A percentile compares a stretch with the other conserved stretches of the same genome.
Evolutionary conservation across 2,113 vertebrate genomes (phyloP).

Genomic region (Sisor rabdophorus): DNA sequence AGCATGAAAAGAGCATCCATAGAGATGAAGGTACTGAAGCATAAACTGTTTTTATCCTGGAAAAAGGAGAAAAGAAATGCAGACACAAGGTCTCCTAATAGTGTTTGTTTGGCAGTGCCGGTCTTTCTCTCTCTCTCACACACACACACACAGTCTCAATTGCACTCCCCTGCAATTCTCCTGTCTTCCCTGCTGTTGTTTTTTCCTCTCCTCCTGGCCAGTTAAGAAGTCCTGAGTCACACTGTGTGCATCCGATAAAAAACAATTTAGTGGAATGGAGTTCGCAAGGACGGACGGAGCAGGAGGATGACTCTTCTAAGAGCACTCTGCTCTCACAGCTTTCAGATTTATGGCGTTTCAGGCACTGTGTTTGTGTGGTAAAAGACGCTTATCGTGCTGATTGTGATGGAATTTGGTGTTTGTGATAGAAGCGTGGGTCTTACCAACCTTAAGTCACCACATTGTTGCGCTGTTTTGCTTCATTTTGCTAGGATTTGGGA

Average conservation of each 20-base stretch:
- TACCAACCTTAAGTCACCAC: too few relatives aligned
- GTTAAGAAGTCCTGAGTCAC: slow-evolving; percentile 35
- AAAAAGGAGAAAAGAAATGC: too few relatives aligned
- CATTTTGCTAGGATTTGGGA: neutral
- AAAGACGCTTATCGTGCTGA: neutral
- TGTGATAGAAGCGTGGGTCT: neutral
- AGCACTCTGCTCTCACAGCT: slow-evolving; percentile 26
- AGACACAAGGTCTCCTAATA: slow-evolving; percentile 26
- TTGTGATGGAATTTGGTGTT: neutral
- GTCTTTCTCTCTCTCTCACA: slow-evolving; percentile 12
- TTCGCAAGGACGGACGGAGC: slow-evolving; percentile 11
- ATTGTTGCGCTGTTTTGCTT: neutral
- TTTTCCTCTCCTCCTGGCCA: neutral
- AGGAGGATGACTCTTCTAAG: slow-evolving; percentile 12
- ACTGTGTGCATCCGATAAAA: slow-evolving; percentile 36
- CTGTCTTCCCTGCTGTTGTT: neutral
- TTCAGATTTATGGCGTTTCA: slow-evolving; percentile 19
- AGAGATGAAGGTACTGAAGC: slow-evolving; percentile 47
- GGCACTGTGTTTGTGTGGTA: neutral
- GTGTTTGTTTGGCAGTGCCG: slow-evolving; percentile 10
- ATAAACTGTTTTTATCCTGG: slow-evolving; percentile 54
- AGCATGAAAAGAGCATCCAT: slow-evolving; percentile 63
- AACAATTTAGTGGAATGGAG: slow-evolving; percentile 20
- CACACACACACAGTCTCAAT: slow-evolving; percentile 3
- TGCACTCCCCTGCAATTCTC: slow-evolving; percentile 3